Evolutionary conservation across 2,888 invertebrate genomes (phyloP), one percentile per base, ranked within the genome.

Genomic region (Chrysolina oricalcia): DNA sequence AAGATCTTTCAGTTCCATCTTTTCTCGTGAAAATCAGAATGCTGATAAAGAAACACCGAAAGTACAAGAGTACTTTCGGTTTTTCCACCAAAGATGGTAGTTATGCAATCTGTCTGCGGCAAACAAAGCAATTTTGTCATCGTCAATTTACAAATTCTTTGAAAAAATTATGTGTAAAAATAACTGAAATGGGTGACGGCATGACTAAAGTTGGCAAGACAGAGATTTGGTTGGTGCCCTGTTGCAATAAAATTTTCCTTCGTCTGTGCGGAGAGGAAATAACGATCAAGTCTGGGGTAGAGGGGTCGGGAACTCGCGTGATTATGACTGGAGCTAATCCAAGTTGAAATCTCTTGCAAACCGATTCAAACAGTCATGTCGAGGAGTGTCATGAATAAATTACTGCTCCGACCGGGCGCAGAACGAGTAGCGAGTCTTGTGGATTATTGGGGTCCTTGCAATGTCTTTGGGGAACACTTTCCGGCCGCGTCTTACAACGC

Each of bases 381-480:
- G 86, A 84, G 85, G 83, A 86, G 85, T 83, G 86, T 87, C 87
- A 87, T 88, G 88, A 88, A 88, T 88, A 88, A 88, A 87, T 88
- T 87, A 87, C 84, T 79, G 82, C 84, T 81, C 82, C 84, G 85
- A 85, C 84, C 81, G 75, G 80, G 82, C 84, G 83, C 81, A 83
- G 83, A 81, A 84, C 80, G 84, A 79, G 83, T 81, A 85, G 81
- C 82, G 85, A 86, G 86, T 85, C 86, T 86, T 86, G 86, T 82
- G 86, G 86, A 86, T 86, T 86, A 86, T 84, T 80, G 85, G 83
- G 82, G 82, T 81, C 81, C 85, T 85, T 85, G 81, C 84, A 80
- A 78, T 81, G 80, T 85, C 85, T 84, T 86, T 85, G 82, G 87
- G 87, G 87, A 87, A 86, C 87, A 86, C 86, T 87, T 87, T 82